Base-by-base conservation (phyloP, 2,888 invertebrate genomes). In the Xanthorhoe spadicearia region DNA sequence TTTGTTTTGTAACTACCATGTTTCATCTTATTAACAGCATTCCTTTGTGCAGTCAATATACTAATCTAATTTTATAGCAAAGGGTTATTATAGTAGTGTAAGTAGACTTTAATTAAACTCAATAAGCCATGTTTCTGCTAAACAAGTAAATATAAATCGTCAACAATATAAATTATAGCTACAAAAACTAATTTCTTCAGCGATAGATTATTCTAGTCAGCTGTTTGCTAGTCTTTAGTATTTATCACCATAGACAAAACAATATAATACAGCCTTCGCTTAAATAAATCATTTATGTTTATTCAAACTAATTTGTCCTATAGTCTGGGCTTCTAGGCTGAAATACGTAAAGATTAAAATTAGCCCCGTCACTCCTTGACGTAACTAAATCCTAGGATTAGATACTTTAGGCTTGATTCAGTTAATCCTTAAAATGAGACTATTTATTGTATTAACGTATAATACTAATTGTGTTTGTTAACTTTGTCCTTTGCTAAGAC, bases 401-500 rank as follows among this genome's bases (percentile, higher is more conserved):
- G 17, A 48, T 43, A 43, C 38, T 43, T 43, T 2, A 13, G 38
- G 38, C 46, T 15, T 46, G 50, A 51, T 51, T 23, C 3, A 19
- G 18, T 19, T 18, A 51, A 19, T 51, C 50, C 10, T 19, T 10
- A 4, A 6, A 48, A 23, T n/a, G n/a, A 51, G 19, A 13, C 19
- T 51, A 51, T 51, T 51, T 43, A 43, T 43, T 51, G 51, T n/a
- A 3, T 51, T n/a, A 51, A 13, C 23, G 51, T 13, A 51, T 8
- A 50, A 51, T 51, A 51, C 51, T 13, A 51, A 23, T 19, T 19
- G 50, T 19, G 51, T 51, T 19, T 19, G 51, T 51, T 10, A 51
- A 51, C 23, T 51, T 51, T 51, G 23, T 51, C 23, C 51, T 49
- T 49, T 54, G 49, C 38, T 23, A 10, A 58, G 56, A 51, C 43